Base-by-base conservation (phyloP, 2,888 invertebrate species). In the Schrankia costaestrigalis region DNA sequence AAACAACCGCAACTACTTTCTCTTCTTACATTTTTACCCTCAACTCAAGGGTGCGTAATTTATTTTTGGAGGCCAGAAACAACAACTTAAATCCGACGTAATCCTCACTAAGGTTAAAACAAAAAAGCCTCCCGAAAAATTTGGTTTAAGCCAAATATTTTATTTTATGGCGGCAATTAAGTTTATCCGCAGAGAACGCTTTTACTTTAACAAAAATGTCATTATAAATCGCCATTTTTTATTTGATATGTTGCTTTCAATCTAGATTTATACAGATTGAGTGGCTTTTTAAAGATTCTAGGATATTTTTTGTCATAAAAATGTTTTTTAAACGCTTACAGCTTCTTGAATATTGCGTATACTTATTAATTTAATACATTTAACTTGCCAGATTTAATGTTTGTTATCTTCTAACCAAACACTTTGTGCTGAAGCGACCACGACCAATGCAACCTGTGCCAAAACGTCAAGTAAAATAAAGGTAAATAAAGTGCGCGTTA, bases 111-210 rank as follows among this genome's bases (percentile, higher is more conserved):
- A 42, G 52, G 49, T 48, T 52, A 40, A 56, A 54, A 47, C 43
- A 53, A 53, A 52, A 55, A 61, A 46, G 33, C 35, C 38, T 28
- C 30, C 30, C 33, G 11, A 28, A 43, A 47, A 40, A 48, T 34
- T 37, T 38, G 45, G 44, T 51, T 51, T 40, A 30, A 25, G 33
- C 19, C 17, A 47, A 58, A 56, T 53, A 55, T 61, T 56, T 63
- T 56, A 52, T 55, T 59, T 59, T 54, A 58, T 41, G 27, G 32
- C 44, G 38, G 42, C 52, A 67, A 57, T 67, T 54, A 60, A 46
- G 47, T 46, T 57, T 56, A 64, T 53, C 59, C 50, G 24, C 46
- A 54, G 50, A 50, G 53, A 61, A 59, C 48, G 51, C 48, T 44
- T 49, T 49, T 42, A 42, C 33, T 39, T 39, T 37, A 34, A 41